Base-by-base conservation (phyloP, 2,888 invertebrate genomes). In the Pristionchus entomophagus region DNA sequence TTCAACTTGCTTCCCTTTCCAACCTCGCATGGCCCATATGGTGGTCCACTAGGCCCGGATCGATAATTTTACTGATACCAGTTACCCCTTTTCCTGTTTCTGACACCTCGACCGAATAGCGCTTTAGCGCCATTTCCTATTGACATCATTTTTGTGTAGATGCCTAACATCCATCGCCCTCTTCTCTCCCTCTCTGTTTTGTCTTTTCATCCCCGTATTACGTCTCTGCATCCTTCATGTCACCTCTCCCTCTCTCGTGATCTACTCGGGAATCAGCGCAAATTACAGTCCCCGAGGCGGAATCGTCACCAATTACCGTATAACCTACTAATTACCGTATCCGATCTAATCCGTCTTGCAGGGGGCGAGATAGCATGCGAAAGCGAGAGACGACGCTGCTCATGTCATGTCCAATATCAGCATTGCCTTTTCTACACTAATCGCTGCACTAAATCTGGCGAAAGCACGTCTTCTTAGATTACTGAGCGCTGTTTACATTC, bases 401-500 rank as follows among this genome's bases (percentile, higher is more conserved):
- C n/a, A 45, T 45, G 62, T 3, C 62, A 29, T 17, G 6, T 62
- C 35, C 35, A 3, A 32, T 65, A 29, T 65, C 62, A 32, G 29
- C 62, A 65, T 65, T 65, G 32, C 17, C 32, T 8, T 35, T 14
- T 14, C 14, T 45, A 6, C 45, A 32, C 35, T 8, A 14, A 35
- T 35, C 32, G 45, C 14, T 17, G 62, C 62, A 32, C 56, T 59
- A 65, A 65, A 65, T 65, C 32, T n/a, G n/a, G 35, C 17, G 62
- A 65, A 32, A 65, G 62, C 32, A 65, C 29, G 62, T 65, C 62
- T 65, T 65, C 62, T 77, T 77, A 77, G 45, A 77, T 77, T 77
- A 77, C 41, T 26, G 22, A 8, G 19, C 26, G 45, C n/a, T 45
- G 77, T 51, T 41, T 80, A 35, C 51, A 80, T 80, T 53, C n/a